Percentiles rank a stretch among this genome's conserved stretches.
phyloP scores from a whole-genome alignment of 2,113 vertebrate genomes.

The Tiliqua scincoides region DNA sequence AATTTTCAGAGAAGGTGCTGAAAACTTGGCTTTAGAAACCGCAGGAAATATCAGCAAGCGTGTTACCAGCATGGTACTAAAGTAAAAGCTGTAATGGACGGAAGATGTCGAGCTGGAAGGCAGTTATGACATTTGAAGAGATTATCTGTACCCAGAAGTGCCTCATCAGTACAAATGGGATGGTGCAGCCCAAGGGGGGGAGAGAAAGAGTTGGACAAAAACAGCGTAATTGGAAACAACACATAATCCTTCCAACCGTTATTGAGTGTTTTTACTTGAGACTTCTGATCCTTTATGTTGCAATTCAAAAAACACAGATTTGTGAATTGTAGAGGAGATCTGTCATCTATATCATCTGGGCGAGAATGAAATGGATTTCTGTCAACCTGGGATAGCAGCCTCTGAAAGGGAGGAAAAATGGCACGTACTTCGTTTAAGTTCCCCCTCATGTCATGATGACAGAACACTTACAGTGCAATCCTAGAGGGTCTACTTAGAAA shows the following conservation, averaged over 20 bases:
- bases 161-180: background rate
- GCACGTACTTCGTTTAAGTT: no score
- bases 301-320: background rate
- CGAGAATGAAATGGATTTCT: background rate
- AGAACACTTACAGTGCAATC: no score
- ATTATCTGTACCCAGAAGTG: background rate
- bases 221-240: background rate
- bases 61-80: background rate
- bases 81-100: background rate
- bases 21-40: background rate
- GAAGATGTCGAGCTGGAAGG: background rate
- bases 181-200: background rate
- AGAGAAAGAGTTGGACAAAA: background rate
- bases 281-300: background rate
- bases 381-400: no score
- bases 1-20: background rate
- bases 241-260: background rate
- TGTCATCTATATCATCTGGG: background rate
- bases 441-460: no score
- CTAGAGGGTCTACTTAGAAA: no score
- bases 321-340: background rate
- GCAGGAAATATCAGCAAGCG: background rate
- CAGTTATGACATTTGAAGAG: background rate
- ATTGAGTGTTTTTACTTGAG: background rate
- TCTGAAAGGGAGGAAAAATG: no score